A percentile compares a stretch with the other conserved stretches of the same genome.
These are phyloP conservation scores for Sternarchorhynchus goeldii DNA, from an alignment of 2,797 vertebrate genomes.

Conservation along the genomic window DNA sequence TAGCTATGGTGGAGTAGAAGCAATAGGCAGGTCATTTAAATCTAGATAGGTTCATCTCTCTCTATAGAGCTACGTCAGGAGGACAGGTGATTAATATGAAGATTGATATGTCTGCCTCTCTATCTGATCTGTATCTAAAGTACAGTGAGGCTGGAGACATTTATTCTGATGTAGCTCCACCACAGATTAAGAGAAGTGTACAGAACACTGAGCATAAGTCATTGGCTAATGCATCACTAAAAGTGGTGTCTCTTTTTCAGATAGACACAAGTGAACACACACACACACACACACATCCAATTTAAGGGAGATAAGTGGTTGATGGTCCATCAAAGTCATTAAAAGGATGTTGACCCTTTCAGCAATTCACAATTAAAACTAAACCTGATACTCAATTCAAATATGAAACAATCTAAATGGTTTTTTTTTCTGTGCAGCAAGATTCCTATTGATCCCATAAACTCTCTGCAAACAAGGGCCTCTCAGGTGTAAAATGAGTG, in stretches of 20 bases:
- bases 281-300: neutral
- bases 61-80: constrained; percentile 56
- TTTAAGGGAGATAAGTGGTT: constrained; percentile 17
- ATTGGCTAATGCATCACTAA: constrained; percentile 35
- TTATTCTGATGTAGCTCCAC: constrained; percentile 30
- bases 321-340: constrained; percentile 27
- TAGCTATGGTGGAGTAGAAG: constrained; percentile 36
- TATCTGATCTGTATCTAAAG: constrained; percentile 51
- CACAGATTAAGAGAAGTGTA: constrained; percentile 27
- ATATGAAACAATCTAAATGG: constrained; percentile 27
- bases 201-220: constrained; percentile 23
- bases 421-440: constrained; percentile 18
- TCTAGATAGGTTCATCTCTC: constrained; percentile 63
- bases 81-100: constrained; percentile 65
- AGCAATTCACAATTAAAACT: constrained; percentile 38
- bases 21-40: constrained; percentile 68
- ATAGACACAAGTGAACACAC: neutral
- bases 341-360: constrained; percentile 32
- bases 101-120: constrained; percentile 52
- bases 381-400: constrained; percentile 41
- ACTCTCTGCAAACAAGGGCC: constrained; percentile 42
- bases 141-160: constrained; percentile 39
- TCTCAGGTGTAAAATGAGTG: constrained; percentile 40
- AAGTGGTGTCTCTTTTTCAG: neutral
- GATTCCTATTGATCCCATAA: constrained; percentile 44